These are phyloP conservation scores for Ooceraea biroi DNA, from an alignment of 1,140 invertebrate species.

Conservation along the genomic window DNA sequence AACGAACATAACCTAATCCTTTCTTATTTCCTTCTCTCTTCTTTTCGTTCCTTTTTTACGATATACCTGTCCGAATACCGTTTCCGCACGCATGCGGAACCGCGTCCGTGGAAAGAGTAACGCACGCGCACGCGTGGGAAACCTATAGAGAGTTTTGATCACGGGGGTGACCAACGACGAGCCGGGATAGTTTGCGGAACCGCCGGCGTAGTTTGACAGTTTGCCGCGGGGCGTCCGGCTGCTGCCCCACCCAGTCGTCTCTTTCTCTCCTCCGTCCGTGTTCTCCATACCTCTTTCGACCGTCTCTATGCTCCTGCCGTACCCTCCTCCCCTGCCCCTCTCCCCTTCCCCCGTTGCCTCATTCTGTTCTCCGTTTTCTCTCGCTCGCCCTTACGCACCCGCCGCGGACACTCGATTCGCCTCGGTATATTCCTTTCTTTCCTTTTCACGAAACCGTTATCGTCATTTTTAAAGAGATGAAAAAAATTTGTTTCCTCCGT, in stretches of 20 bases:
- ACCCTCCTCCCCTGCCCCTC: slow-evolving; percentile 22
- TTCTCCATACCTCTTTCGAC: slow-evolving; percentile 49
- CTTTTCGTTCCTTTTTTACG: neutral
- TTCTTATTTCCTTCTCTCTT: slow-evolving; percentile 6
- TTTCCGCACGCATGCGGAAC: slow-evolving; percentile 22
- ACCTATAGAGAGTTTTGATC: slow-evolving; percentile 67
- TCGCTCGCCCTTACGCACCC: slow-evolving; percentile 22
- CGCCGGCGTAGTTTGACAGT: slow-evolving; percentile 85
- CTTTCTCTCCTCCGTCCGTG: slow-evolving; percentile 64
- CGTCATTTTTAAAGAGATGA: too few relatives aligned
- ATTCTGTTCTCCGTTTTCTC: slow-evolving; percentile 36
- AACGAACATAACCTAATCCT: slow-evolving; percentile 1
- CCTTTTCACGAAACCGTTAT: too few relatives aligned
- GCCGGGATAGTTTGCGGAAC: slow-evolving; percentile 76
- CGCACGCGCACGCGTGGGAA: slow-evolving; percentile 59
- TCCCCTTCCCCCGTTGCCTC: slow-evolving; percentile 9
- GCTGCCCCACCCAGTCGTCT: slow-evolving; percentile 82
- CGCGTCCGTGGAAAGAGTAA: neutral
- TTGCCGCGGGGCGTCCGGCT: slow-evolving; percentile 83
- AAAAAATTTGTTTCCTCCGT: too few relatives aligned
- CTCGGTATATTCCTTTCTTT: neutral
- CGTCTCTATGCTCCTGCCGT: slow-evolving; percentile 33
- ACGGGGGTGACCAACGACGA: slow-evolving; percentile 77
- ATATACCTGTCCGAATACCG: neutral
- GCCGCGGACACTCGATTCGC: neutral